Evolutionary conservation across 2,888 invertebrate species (phyloP), one percentile per base, ranked within the genome.

Genomic region (Synanthedon andrenaeformis): DNA sequence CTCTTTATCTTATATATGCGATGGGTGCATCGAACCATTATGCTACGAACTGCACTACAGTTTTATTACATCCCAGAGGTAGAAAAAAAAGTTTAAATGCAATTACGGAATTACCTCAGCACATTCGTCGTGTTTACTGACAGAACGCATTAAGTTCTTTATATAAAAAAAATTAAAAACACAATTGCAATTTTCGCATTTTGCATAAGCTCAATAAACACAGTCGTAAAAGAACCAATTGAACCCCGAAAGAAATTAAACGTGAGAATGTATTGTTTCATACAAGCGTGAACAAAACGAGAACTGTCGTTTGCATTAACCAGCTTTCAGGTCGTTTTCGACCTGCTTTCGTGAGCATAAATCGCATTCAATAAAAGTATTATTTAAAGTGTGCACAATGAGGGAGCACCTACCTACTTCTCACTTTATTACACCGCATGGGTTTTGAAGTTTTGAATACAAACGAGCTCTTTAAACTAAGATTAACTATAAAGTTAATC

Each of bases 181-280:
- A 67, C 76, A 76, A 82, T 80, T 79, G 77, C 75, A 72, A 78
- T 79, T 80, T 76, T 76, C 72, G 79, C 75, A 79, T 79, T 79
- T 77, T 73, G 74, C 80, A 74, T 75, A 74, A 74, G 74, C 79
- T 76, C 82, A 85, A 86, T 87, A 87, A 87, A 86, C 86, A 86
- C 82, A 84, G 76, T 84, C 84, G 77, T 87, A 85, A 87, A 87
- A 81, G 79, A 80, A 82, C 79, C 84, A 81, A 85, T 86, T 83
- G 83, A 78, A 74, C 73, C 70, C 76, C 79, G 76, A 83, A 84
- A 82, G 82, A 82, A 86, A 87, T 86, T 85, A 85, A 85, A 87
- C 83, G 86, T 85, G 86, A 85, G 87, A 86, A 87, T 77, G 83
- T 84, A 86, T 87, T 86, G 87, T 87, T 86, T 79, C 82, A 78